These are phyloP conservation scores for Otocyon megalotis DNA, from an alignment of 2,113 vertebrate genomes.

Conservation along the genomic window DNA sequence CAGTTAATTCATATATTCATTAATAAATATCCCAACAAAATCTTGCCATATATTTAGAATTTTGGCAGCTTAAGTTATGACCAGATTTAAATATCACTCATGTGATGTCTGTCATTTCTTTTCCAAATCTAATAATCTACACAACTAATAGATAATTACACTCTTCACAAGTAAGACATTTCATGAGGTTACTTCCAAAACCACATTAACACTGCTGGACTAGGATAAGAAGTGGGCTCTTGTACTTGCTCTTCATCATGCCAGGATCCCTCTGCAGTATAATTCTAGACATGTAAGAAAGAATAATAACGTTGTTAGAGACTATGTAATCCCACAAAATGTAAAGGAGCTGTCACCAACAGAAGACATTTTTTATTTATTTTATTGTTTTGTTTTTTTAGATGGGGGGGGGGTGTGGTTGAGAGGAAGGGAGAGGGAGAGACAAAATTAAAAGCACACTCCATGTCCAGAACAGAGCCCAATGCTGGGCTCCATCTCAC, in stretches of 20 bases:
- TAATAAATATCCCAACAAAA: not conserved
- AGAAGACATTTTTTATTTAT: not conserved
- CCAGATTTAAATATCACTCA: not conserved
- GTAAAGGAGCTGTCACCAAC: not conserved
- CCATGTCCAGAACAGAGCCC: no score
- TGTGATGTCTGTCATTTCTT: not conserved
- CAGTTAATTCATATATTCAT: not conserved
- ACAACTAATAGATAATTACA: not conserved
- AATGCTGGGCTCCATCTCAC: no score
- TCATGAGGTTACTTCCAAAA: slow-evolving; percentile 30
- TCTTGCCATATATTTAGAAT: not conserved
- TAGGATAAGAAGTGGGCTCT: not conserved
- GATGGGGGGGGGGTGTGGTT: not conserved
- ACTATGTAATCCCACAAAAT: not conserved
- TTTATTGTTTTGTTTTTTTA: not conserved
- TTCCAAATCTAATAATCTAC: not conserved
- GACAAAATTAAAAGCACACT: no score
- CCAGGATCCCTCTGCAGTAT: not conserved
- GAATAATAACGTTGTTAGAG: not conserved
- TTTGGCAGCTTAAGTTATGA: not conserved
- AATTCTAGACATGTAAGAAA: not conserved
- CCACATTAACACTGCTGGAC: not conserved
- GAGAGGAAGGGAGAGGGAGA: no score
- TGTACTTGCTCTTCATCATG: not conserved
- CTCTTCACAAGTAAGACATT: not conserved